Evolutionary conservation across 1,140 invertebrate genomes (phyloP).

Genomic region (Polyergus mexicanus): DNA sequence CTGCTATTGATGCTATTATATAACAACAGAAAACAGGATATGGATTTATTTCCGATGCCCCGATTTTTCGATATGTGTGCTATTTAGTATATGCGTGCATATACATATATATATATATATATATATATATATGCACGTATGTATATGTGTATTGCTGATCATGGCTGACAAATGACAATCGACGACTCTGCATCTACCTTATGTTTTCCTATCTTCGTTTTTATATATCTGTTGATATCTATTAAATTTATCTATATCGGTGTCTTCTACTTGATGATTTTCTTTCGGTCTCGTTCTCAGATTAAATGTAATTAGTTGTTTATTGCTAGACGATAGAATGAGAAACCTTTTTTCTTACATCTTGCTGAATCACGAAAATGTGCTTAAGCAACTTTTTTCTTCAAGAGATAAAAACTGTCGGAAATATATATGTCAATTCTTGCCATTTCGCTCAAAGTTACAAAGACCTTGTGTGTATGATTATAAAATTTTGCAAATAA

Average conservation of each 20-base stretch:
- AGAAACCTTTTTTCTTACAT: not conserved
- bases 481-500: not conserved
- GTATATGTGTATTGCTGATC: not conserved
- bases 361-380: not conserved
- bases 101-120: no score
- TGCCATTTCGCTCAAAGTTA: not conserved
- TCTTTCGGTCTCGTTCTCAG: conserved; percentile 56
- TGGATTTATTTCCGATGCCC: conserved; percentile 41
- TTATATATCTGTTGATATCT: conserved; percentile 19
- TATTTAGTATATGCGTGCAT: not conserved
- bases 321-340: conserved; percentile 54
- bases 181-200: conserved; percentile 42
- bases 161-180: conserved; percentile 13
- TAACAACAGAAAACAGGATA: conserved; percentile 66
- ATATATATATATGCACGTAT: not conserved
- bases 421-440: not conserved
- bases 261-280: conserved; percentile 25
- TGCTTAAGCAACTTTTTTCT: not conserved
- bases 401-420: no score
- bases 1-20: no score
- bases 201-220: conserved; percentile 21
- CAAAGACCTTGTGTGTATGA: not conserved
- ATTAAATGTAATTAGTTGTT: conserved; percentile 75
- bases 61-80: conserved; percentile 24
- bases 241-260: no score